Evolutionary conservation across 2,888 invertebrate species (phyloP).

Genomic region (Andrena minutula): DNA sequence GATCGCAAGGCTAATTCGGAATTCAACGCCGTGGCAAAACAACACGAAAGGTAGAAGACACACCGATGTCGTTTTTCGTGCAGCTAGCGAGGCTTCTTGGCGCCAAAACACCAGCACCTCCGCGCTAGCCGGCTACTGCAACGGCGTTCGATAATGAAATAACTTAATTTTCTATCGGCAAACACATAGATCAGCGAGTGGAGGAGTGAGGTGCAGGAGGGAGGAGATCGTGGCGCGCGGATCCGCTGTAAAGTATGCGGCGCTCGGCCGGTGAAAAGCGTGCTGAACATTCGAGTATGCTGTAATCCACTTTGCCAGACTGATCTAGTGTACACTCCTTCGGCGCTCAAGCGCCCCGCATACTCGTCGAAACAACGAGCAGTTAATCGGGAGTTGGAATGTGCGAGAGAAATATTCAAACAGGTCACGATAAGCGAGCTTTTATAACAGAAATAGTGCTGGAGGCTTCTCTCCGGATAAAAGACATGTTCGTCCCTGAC

Average conservation of each 20-base stretch:
- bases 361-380: slow-evolving; percentile 30
- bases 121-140: slow-evolving; percentile 9
- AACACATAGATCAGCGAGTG: slow-evolving; percentile 73
- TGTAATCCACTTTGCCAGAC: slow-evolving; percentile 69
- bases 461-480: too few species aligned
- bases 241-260: slow-evolving; percentile 73
- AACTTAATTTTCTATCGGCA: slow-evolving; percentile 67
- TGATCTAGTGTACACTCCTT: slow-evolving; percentile 32
- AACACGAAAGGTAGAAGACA: not conserved
- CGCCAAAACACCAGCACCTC: slow-evolving; percentile 64
- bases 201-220: not conserved
- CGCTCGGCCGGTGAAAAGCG: slow-evolving; percentile 61
- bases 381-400: slow-evolving; percentile 39
- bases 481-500: too few species aligned
- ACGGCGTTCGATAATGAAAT: slow-evolving; percentile 71
- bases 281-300: slow-evolving; percentile 48
- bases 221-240: slow-evolving; percentile 40
- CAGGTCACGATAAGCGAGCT: too few species aligned
- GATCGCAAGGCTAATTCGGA: too few species aligned
- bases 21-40: not conserved
- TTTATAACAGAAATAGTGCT: too few species aligned
- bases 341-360: not conserved
- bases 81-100: slow-evolving; percentile 55
- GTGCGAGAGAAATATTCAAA: too few species aligned
- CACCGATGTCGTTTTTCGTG: slow-evolving; percentile 31